Conservation (phyloP, 2,888 invertebrate species). For the Drosophila melanosoma region DNA sequence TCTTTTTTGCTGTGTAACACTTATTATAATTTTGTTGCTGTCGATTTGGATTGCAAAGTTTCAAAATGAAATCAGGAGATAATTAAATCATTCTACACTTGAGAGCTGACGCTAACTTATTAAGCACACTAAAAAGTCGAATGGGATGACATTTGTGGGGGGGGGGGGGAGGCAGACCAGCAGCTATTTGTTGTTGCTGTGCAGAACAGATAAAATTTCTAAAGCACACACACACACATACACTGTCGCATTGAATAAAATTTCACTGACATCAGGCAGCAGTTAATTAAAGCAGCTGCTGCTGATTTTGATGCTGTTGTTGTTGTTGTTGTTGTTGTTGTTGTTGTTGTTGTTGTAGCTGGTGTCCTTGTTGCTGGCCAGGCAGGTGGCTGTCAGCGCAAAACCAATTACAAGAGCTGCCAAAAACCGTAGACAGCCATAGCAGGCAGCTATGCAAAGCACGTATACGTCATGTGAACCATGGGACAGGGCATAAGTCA, state of each 20-base stretch:
- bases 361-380: conserved; percentile 19
- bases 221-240: conserved; percentile 15
- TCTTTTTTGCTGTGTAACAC: not conserved
- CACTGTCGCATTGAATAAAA: conserved; percentile 24
- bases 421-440: conserved; percentile 56
- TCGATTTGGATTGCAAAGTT: conserved; percentile 50
- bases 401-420: conserved; percentile 70
- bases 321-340: conserved; percentile 6
- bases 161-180: not conserved
- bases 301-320: conserved; percentile 8
- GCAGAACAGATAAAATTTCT: conserved; percentile 23
- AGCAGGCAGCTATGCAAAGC: conserved; percentile 62
- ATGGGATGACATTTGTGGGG: not conserved
- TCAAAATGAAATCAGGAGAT: conserved; percentile 51
- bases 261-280: conserved; percentile 17
- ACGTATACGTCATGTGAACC: conserved; percentile 70
- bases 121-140: not conserved
- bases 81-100: conserved; percentile 57
- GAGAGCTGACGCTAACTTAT: conserved; percentile 10
- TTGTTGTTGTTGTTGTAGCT: conserved; percentile 11
- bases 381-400: conserved; percentile 40
- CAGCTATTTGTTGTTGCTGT: not conserved
- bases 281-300: conserved; percentile 61
- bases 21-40: conserved; percentile 25
- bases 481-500: conserved; percentile 59